Percentiles rank a stretch among this genome's conserved stretches.
Conservation (phyloP, 2,888 invertebrate species). For the Drosophila fulvimacula region DNA sequence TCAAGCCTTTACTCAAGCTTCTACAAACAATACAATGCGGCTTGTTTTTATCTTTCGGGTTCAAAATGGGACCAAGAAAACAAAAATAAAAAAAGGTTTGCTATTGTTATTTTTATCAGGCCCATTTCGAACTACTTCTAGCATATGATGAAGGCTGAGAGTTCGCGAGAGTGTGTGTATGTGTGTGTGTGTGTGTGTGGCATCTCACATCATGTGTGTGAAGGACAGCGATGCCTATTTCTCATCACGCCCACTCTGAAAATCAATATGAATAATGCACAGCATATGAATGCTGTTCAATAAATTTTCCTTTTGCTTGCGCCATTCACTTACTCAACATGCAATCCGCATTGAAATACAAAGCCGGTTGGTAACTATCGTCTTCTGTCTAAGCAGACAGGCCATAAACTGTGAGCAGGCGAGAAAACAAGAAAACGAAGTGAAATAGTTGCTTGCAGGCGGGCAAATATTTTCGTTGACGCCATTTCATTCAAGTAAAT, state of each 20-base stretch:
- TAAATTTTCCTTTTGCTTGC: constrained; percentile 61
- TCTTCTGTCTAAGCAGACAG: constrained; percentile 12
- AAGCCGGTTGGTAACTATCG: constrained; percentile 35
- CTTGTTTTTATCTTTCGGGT: constrained; percentile 37
- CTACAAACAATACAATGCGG: constrained; percentile 47
- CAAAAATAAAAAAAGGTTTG: constrained; percentile 8
- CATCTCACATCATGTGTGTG: constrained; percentile 28
- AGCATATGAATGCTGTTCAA: constrained; percentile 73
- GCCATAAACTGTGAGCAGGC: constrained; percentile 23
- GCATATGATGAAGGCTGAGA: constrained; percentile 4
- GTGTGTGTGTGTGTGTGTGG: constrained; percentile 11
- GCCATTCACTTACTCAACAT: constrained; percentile 55
- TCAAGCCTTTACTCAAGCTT: constrained; percentile 4
- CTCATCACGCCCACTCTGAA: constrained; percentile 21
- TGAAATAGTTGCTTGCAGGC: constrained; percentile 6
- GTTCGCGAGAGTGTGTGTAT: constrained; percentile 4
- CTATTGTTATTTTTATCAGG: constrained; percentile 57
- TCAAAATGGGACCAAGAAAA: constrained; percentile 6
- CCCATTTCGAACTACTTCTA: constrained; percentile 9
- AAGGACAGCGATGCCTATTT: constrained; percentile 35
- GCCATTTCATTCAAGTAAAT: constrained; percentile 67
- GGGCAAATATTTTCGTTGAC: constrained; percentile 30
- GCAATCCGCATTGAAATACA: constrained; percentile 53
- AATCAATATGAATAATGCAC: constrained; percentile 76
- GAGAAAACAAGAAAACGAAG: background rate